A percentile compares a stretch with the other conserved stretches of the same genome.
phyloP scores from a whole-genome alignment of 2,888 invertebrate genomes.

The Drymonia ruficornis region DNA sequence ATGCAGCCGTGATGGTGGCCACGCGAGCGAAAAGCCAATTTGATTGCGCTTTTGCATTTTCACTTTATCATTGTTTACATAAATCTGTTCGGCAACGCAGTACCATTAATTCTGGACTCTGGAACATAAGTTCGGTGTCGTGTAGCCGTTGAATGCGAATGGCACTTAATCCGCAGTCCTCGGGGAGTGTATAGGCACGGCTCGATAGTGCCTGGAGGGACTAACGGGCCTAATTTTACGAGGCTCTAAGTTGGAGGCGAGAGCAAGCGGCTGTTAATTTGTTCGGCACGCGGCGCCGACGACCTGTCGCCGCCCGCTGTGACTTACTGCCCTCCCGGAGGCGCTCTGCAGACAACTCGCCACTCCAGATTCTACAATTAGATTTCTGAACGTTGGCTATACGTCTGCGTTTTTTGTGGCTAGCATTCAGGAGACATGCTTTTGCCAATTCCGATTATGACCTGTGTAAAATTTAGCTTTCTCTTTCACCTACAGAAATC shows the following conservation, averaged over 20 bases:
- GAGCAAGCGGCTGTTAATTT: slow-evolving; percentile 82
- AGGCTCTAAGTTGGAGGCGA: slow-evolving; percentile 81
- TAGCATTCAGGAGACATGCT: no score
- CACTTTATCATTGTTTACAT: slow-evolving; percentile 21
- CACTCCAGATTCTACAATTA: slow-evolving; percentile 7
- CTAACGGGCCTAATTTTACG: slow-evolving; percentile 81
- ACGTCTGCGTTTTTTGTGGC: slow-evolving; percentile 45
- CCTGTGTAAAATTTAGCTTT: no score
- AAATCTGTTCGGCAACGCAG: slow-evolving; percentile 14
- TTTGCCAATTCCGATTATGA: no score
- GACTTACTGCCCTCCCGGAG: slow-evolving; percentile 64
- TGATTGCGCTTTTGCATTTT: slow-evolving; percentile 33
- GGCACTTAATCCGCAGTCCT: slow-evolving; percentile 57
- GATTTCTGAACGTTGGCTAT: slow-evolving; percentile 12
- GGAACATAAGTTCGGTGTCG: slow-evolving; percentile 33
- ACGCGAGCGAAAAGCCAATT: slow-evolving; percentile 58
- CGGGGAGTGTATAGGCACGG: slow-evolving; percentile 49
- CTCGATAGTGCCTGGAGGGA: slow-evolving; percentile 63
- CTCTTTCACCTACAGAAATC: no score
- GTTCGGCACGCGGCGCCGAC: slow-evolving; percentile 61
- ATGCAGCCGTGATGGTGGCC: slow-evolving; percentile 49
- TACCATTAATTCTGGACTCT: slow-evolving; percentile 3
- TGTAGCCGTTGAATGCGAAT: slow-evolving; percentile 56
- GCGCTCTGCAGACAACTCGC: slow-evolving; percentile 25
- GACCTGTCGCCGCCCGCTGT: slow-evolving; percentile 80